Percentiles rank a stretch among this genome's conserved stretches.
Evolutionary conservation across 2,797 vertebrate genomes (phyloP).

Genomic region (Crocidura indochinensis): DNA sequence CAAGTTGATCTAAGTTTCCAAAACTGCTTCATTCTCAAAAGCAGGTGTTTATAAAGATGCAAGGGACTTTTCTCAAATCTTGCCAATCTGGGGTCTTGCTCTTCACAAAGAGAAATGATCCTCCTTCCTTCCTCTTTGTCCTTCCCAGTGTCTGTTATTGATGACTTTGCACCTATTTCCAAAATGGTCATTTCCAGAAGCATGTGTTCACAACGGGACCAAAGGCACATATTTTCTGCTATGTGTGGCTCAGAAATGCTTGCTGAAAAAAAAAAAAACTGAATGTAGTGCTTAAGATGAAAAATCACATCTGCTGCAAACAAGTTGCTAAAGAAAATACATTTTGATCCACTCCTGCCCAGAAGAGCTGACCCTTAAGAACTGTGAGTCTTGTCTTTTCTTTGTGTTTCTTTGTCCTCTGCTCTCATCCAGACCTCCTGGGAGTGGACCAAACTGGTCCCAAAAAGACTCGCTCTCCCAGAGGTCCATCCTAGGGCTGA

Average conservation of each 20-base stretch:
- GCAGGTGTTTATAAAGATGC: not conserved
- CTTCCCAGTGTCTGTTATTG: too few species aligned
- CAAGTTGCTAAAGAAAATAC: too few species aligned
- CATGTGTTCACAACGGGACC: not conserved
- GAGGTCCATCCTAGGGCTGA: too few species aligned
- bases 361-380: too few species aligned
- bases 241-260: slow-evolving; percentile 9
- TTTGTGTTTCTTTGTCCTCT: too few species aligned
- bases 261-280: slow-evolving; percentile 48
- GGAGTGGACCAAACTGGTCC: too few species aligned
- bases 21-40: not conserved
- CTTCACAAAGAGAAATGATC: not conserved
- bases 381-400: too few species aligned
- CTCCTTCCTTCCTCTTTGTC: not conserved
- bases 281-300: not conserved
- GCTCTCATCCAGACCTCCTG: too few species aligned
- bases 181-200: not conserved
- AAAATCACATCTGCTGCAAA: slow-evolving; percentile 33
- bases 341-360: too few species aligned
- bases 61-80: not conserved
- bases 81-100: slow-evolving; percentile 33
- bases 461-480: too few species aligned
- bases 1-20: not conserved
- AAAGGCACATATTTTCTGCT: too few species aligned
- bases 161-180: not conserved